Evolutionary conservation across 1,140 invertebrate genomes (phyloP), one percentile per base, ranked within the genome.

Genomic region (Orius laevigatus): DNA sequence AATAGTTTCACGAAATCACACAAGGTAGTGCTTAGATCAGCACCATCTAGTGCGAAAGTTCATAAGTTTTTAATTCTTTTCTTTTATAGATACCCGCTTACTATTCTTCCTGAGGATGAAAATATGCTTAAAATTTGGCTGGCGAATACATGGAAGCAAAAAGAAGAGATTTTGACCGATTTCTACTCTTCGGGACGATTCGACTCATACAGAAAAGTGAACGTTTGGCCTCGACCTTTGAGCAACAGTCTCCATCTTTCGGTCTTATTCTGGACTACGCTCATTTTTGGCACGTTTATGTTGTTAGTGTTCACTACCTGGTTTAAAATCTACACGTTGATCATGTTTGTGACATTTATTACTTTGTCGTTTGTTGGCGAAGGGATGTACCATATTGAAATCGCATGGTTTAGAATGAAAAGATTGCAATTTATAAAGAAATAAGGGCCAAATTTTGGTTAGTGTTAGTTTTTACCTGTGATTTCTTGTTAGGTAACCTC

Each of bases 141-240:
- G 34, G 72, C 75, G 40, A 63, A 77, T 33, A 65, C 72, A n/a
- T 89, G 84, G 84, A 59, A 56, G 3, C 65, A 75, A 25, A 88
- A 87, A 58, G 82, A 86, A 62, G 59, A 64, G 36, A 63, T 62
- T 31, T 63, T 85, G 1, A 62, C 65, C 39, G 64, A 70, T 48
- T 84, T 83, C 62, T 63, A 73, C 38, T 56, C 57, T 6, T 64
- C 67, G 10, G 74, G 73, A 60, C 53, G 53, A 1, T 73, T 74
- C 47, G 39, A 56, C 1, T 49, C 58, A 46, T 57, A 60, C 15
- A 38, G 48, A 16, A 56, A 53, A 33, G 52, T 50, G 25, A 46
- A 53, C 15, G 45, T 36, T 2, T 46, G 65, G 62, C 58, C 61
- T 11, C 53, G 58, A 44, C 50, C 60, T 6, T 59, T 59, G 8